These are phyloP conservation scores for Pyralis farinalis DNA, from an alignment of 2,888 invertebrate genomes.

Conservation along the genomic window DNA sequence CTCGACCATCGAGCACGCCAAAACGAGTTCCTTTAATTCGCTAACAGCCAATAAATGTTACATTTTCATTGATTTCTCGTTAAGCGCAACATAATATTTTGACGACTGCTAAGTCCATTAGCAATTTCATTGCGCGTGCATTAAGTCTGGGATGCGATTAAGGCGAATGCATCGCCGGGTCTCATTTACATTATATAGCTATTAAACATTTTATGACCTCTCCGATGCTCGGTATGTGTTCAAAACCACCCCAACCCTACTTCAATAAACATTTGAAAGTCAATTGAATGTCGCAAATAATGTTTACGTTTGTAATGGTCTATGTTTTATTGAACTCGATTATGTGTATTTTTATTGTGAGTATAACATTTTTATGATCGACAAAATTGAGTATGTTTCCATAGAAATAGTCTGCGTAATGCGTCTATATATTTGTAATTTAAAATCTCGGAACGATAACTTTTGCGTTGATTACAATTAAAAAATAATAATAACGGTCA, in stretches of 20 bases:
- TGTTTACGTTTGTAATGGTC: background rate
- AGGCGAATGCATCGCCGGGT: constrained; percentile 17
- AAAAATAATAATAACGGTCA: no score
- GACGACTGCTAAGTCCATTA: constrained; percentile 3
- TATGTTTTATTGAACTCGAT: background rate
- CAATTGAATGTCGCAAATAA: constrained; percentile 2
- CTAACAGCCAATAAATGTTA: no score
- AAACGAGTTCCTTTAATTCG: no score
- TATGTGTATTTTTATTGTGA: background rate
- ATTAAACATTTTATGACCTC: constrained; percentile 7
- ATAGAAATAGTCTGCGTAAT: no score
- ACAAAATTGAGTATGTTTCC: background rate
- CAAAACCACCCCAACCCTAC: background rate
- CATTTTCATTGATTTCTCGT: no score
- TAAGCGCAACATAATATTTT: background rate
- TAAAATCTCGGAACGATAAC: no score
- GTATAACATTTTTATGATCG: background rate
- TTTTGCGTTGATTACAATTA: no score
- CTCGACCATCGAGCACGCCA: no score
- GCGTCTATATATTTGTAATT: no score
- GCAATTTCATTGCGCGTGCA: background rate
- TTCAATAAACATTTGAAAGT: constrained; percentile 11
- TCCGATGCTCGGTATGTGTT: constrained; percentile 1
- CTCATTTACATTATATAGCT: constrained; percentile 11
- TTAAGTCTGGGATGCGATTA: constrained; percentile 6